phyloP scores from a whole-genome alignment of 2,797 vertebrate species.

The Strix occidentalis region DNA sequence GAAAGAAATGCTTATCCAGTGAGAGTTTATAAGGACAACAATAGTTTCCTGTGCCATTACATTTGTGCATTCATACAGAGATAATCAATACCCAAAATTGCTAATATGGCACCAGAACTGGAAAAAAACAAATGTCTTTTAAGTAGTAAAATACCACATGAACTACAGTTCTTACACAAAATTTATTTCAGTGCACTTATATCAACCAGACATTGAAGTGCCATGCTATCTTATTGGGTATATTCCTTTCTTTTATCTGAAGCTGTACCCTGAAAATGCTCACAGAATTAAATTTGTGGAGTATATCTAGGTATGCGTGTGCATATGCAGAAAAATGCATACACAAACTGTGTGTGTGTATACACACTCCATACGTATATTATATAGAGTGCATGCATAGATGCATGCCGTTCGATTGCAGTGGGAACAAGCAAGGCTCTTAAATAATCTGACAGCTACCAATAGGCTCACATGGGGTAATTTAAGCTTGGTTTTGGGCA shows the following conservation, averaged over 20 bases:
- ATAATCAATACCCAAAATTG: neutral
- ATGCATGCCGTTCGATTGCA: neutral
- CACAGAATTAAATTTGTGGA: neutral
- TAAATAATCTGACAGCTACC: constrained; percentile 30
- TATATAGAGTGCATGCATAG: neutral
- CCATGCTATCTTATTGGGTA: accelerated
- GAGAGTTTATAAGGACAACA: neutral
- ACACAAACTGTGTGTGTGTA: neutral
- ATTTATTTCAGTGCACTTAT: neutral
- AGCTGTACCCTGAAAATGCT: neutral
- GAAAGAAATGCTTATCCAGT: neutral
- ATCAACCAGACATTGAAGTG: neutral
- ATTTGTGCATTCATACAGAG: neutral
- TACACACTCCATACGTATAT: neutral
- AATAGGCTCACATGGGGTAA: neutral
- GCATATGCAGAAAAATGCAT: neutral
- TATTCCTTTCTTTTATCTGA: neutral
- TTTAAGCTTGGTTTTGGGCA: neutral
- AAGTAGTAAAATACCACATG: neutral
- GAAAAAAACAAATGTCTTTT: neutral
- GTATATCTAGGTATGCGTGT: neutral
- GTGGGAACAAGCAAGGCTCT: neutral
- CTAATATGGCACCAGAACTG: neutral
- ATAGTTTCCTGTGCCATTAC: neutral
- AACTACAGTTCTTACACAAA: neutral